A percentile compares a stretch with the other conserved stretches of the same genome.
phyloP scores from a whole-genome alignment of 2,888 invertebrate genomes.

The Archips crataeganus region DNA sequence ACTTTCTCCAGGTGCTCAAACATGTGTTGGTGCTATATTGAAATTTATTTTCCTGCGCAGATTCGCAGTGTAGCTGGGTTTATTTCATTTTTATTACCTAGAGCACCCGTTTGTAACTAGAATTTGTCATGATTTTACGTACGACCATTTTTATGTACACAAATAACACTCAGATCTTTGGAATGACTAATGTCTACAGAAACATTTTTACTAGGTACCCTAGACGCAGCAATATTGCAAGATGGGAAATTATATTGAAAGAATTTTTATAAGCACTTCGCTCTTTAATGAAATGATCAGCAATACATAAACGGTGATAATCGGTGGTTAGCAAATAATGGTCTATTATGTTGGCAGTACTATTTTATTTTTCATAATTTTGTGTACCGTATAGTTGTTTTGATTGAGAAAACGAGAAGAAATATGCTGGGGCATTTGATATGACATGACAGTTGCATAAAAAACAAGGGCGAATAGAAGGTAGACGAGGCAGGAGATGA shows the following conservation, averaged over 20 bases:
- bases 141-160: not conserved
- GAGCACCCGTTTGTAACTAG: slow-evolving; percentile 1
- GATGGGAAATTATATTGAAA: not conserved
- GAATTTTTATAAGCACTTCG: not conserved
- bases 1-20: slow-evolving; percentile 44
- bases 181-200: no score
- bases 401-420: no score
- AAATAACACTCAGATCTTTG: no score
- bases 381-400: not conserved
- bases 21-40: slow-evolving; percentile 41
- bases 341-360: not conserved
- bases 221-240: no score
- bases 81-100: slow-evolving; percentile 36
- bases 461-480: no score
- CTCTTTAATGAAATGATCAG: slow-evolving; percentile 33
- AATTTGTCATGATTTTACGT: slow-evolving; percentile 17
- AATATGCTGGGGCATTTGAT: no score
- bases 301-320: slow-evolving; percentile 43
- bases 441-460: no score
- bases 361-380: not conserved
- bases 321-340: slow-evolving; percentile 25
- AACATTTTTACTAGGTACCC: no score
- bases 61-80: slow-evolving; percentile 19
- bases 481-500: no score
- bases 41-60: slow-evolving; percentile 30